Evolutionary conservation across 2,888 invertebrate species (phyloP), one percentile per base, ranked within the genome.

Genomic region (Amphipoea oculea): DNA sequence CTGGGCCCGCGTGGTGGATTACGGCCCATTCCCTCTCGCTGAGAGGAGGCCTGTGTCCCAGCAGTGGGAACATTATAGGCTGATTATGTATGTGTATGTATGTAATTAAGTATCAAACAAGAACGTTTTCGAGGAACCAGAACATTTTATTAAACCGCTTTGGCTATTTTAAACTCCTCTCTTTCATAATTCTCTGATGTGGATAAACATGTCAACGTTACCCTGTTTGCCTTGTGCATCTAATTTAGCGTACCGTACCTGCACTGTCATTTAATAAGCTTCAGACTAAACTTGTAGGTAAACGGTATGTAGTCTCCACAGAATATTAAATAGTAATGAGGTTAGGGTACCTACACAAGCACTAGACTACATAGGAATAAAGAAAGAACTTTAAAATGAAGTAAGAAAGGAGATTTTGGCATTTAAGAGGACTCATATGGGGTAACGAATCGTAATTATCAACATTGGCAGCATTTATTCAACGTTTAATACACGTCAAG

Each of bases 321-420:
- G 82, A 51, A 74, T 82, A 82, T 82, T 79, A 75, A 74, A 74
- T 79, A 74, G 6, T 74, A 66, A 79, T 60, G 20, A 81, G 40
- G 23, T 57, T 66, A 79, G 4, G 20, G 36, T 17, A 67, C 68
- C 62, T 14, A n/a, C 36, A 78, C 6, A n/a, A 42, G 9, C 51
- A 17, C 48, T n/a, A 73, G 73, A 36, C 12, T 75, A 20, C 11
- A 2, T 29, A 20, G 3, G n/a, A 1, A 17, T 42, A 45, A 51
- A 51, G 3, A 69, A 36, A 51, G 17, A 9, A 2, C 20, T 40
- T 45, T 51, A 29, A 23, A 67, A 67, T 67, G 12, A 79, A 67
- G 17, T 40, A 40, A 4, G 6, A 78, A 67, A n/a, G 2, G n/a
- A 40, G 12, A 40, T 42, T 29, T 20, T 11, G 6, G 20, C 5